Percentiles rank a stretch among this genome's conserved stretches.
Evolutionary conservation across 2,797 vertebrate genomes (phyloP).

Genomic region (Melanitta fusca): DNA sequence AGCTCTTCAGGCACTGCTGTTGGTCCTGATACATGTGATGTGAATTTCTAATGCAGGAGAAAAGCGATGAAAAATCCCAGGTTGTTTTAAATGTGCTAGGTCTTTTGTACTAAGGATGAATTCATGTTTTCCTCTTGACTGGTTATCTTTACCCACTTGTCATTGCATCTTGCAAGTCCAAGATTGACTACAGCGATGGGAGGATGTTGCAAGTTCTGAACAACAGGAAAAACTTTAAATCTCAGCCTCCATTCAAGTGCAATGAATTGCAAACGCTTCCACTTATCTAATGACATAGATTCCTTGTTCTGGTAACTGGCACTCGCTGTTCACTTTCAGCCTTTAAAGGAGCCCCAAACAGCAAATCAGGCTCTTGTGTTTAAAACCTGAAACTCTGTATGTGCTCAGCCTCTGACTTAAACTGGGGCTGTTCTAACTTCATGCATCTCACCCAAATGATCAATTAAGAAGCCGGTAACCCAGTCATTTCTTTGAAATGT

Average conservation of each 20-base stretch:
- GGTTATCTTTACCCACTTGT: not conserved
- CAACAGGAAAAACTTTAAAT: not conserved
- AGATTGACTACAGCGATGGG: not conserved
- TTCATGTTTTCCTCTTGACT: not conserved
- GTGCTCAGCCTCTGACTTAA: not conserved
- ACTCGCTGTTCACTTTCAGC: not conserved
- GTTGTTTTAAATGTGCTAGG: not conserved
- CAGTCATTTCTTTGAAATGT: not conserved
- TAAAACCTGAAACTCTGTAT: not conserved
- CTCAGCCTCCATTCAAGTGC: not conserved
- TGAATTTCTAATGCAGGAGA: not conserved
- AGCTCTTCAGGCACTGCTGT: not conserved
- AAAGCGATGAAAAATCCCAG: not conserved
- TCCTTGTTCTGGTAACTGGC: not conserved
- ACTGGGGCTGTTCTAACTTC: not conserved
- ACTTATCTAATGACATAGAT: not conserved
- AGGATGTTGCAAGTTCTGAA: not conserved
- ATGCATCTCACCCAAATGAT: not conserved
- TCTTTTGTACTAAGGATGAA: not conserved
- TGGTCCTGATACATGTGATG: not conserved
- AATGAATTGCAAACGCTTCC: constrained; percentile 5
- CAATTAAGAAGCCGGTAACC: not conserved
- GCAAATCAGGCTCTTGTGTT: not conserved
- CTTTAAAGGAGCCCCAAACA: not conserved
- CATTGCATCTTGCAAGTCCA: not conserved